phyloP scores from a whole-genome alignment of 2,888 invertebrate genomes.

The Chymomyza caudatula region DNA sequence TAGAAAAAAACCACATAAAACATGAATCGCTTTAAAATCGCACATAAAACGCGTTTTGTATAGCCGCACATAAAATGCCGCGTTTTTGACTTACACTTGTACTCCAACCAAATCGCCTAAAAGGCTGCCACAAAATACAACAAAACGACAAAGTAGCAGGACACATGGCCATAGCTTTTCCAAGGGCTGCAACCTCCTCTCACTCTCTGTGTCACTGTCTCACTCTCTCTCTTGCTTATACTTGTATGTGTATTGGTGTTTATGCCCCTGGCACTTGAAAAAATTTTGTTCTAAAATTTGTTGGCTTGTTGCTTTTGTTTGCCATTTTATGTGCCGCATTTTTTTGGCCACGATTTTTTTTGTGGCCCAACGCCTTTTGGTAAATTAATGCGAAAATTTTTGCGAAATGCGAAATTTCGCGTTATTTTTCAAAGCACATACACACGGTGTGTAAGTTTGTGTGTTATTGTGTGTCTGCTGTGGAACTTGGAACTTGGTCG shows the following conservation, averaged over 20 bases:
- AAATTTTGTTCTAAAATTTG: slow-evolving; percentile 61
- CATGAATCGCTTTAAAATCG: slow-evolving; percentile 41
- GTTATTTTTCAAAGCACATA: slow-evolving; percentile 63
- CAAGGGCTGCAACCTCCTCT: neutral
- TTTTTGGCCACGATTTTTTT: slow-evolving; percentile 51
- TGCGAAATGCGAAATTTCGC: slow-evolving; percentile 72
- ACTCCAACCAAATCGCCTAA: slow-evolving; percentile 43
- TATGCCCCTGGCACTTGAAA: slow-evolving; percentile 60
- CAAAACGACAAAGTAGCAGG: slow-evolving; percentile 51
- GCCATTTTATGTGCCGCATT: slow-evolving; percentile 55
- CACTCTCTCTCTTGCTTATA: neutral
- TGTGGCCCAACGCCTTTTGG: slow-evolving; percentile 73
- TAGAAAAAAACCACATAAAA: no score
- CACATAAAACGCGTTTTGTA: slow-evolving; percentile 50
- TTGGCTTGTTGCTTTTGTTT: slow-evolving; percentile 69
- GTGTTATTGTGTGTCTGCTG: slow-evolving; percentile 59
- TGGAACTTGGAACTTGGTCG: slow-evolving; percentile 58
- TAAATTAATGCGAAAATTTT: slow-evolving; percentile 74
- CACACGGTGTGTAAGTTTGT: slow-evolving; percentile 17
- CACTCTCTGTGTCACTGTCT: no score
- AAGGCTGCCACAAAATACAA: slow-evolving; percentile 34
- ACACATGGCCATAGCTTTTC: slow-evolving; percentile 29
- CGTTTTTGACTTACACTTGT: slow-evolving; percentile 54
- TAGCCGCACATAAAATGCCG: slow-evolving; percentile 37
- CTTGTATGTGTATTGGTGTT: slow-evolving; percentile 29